A percentile compares a stretch with the other conserved stretches of the same genome.
These are phyloP conservation scores for Heliornis fulica DNA, from an alignment of 2,113 vertebrate species.

Conservation along the genomic window DNA sequence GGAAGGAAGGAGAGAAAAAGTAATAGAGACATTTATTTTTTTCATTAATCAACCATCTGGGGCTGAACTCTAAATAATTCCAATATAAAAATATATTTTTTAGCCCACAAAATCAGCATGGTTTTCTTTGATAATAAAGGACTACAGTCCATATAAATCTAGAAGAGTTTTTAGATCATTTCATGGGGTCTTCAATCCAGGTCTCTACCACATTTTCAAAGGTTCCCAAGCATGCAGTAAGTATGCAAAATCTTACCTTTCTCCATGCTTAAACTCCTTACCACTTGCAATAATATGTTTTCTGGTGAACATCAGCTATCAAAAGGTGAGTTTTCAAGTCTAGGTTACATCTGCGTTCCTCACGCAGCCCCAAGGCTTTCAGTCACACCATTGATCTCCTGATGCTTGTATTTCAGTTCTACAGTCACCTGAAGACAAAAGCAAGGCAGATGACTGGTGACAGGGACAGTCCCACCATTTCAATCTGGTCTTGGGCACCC, in stretches of 20 bases:
- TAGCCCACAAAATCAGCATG: neutral
- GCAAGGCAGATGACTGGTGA: neutral
- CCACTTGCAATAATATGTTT: neutral
- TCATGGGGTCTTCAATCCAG: neutral
- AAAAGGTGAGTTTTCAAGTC: neutral
- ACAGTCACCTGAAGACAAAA: accelerated
- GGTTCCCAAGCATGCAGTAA: neutral
- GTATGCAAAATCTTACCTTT: neutral
- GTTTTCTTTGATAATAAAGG: neutral
- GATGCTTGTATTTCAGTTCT: neutral
- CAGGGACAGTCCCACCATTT: neutral
- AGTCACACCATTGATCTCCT: neutral
- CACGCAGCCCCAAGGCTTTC: neutral
- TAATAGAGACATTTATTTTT: neutral
- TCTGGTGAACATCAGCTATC: neutral
- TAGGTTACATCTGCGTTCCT: accelerated
- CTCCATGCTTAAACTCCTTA: neutral
- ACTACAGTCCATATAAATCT: neutral
- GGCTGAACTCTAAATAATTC: neutral
- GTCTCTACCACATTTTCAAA: neutral
- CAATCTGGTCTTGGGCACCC: neutral
- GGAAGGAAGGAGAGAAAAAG: neutral
- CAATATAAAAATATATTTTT: neutral
- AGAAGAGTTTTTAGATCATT: neutral
- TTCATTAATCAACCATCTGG: constrained; percentile 15